Conservation (phyloP, 1,140 invertebrate genomes). For the Homalodisca vitripennis region DNA sequence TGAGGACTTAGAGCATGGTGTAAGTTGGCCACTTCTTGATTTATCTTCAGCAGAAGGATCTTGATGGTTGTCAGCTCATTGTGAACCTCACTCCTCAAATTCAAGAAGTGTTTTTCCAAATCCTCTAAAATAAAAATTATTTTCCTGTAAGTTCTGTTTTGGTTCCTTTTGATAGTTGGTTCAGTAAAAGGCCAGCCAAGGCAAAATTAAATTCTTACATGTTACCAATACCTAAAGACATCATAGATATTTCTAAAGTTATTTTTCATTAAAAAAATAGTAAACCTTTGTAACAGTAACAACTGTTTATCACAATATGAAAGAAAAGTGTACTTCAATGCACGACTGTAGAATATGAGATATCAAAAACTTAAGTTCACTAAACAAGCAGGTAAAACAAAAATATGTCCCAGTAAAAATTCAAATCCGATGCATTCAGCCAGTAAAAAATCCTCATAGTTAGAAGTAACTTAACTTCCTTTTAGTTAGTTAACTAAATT, state of each 20-base stretch:
- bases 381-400: too few relatives aligned
- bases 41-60: not conserved
- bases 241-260: not conserved
- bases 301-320: not conserved
- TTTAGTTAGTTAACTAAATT: too few relatives aligned
- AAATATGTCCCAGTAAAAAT: too few relatives aligned
- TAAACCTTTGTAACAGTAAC: not conserved
- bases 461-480: too few relatives aligned
- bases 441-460: too few relatives aligned
- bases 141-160: not conserved
- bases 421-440: too few relatives aligned
- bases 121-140: constrained; percentile 41
- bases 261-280: not conserved
- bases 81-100: constrained; percentile 43
- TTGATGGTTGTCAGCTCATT: constrained; percentile 38
- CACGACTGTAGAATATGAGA: too few relatives aligned
- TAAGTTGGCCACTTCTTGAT: not conserved
- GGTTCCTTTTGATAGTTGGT: not conserved
- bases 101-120: constrained; percentile 45
- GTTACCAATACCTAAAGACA: not conserved
- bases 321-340: not conserved
- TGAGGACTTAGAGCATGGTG: not conserved
- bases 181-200: not conserved
- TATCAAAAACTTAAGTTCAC: too few relatives aligned
- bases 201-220: not conserved